A percentile compares a stretch with the other conserved stretches of the same genome.
These are phyloP conservation scores for Nymphalis polychloros DNA, from an alignment of 2,888 invertebrate species.

Conservation along the genomic window DNA sequence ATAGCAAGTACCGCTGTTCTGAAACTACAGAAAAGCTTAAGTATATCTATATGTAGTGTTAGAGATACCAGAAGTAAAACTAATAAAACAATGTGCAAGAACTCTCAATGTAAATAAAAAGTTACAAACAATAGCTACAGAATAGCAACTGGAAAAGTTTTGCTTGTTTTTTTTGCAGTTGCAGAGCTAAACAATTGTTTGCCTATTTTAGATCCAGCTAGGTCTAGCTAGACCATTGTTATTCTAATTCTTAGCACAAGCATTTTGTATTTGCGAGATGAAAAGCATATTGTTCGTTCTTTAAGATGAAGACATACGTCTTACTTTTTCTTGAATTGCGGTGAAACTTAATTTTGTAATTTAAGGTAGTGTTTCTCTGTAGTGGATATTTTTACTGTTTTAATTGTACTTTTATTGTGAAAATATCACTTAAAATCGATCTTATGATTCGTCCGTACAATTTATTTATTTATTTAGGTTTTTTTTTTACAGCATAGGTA, in stretches of 20 bases:
- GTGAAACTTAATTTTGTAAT: background rate
- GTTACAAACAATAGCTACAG: conserved; percentile 12
- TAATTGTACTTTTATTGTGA: no score
- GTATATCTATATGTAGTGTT: no score
- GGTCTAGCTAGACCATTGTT: conserved; percentile 20
- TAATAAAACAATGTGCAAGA: background rate
- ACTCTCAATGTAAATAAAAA: conserved; percentile 4
- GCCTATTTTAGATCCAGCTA: conserved; percentile 25
- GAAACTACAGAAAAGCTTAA: no score
- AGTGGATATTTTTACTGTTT: no score
- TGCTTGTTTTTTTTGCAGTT: conserved; percentile 16
- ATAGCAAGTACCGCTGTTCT: no score
- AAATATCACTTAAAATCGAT: no score
- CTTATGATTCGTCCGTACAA: no score
- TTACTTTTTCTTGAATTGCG: background rate
- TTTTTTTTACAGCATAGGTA: no score
- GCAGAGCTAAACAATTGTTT: conserved; percentile 25
- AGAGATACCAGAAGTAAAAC: no score
- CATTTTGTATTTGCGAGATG: conserved; percentile 14
- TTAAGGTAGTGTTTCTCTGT: background rate
- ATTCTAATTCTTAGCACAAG: conserved; percentile 23
- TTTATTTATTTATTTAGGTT: no score
- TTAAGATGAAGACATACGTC: conserved; percentile 18
- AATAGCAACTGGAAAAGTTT: conserved; percentile 31
- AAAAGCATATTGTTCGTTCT: conserved; percentile 19